These are phyloP conservation scores for Notiomystis cincta DNA, from an alignment of 2,113 vertebrate genomes.

Conservation along the genomic window DNA sequence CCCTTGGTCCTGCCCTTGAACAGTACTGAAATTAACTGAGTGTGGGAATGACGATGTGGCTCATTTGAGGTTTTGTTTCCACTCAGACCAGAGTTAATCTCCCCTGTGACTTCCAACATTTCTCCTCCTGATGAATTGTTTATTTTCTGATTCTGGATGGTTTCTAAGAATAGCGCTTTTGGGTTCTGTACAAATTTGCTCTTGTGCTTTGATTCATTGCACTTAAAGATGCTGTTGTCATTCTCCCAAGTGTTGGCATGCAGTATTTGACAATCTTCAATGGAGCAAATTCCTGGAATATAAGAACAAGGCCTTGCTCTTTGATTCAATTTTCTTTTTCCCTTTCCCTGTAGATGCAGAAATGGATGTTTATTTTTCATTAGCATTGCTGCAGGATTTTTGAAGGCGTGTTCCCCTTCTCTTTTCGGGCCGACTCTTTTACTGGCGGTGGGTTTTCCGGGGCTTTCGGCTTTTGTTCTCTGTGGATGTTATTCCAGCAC, in stretches of 20 bases:
- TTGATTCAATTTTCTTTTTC: neutral
- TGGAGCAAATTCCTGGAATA: conserved; percentile 34
- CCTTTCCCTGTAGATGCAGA: neutral
- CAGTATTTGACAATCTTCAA: conserved; percentile 28
- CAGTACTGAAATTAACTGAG: neutral
- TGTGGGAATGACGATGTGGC: neutral
- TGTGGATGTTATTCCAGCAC: neutral
- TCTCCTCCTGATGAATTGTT: conserved; percentile 35
- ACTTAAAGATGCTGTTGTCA: neutral
- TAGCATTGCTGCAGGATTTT: neutral
- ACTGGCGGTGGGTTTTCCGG: neutral
- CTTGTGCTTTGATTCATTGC: conserved; percentile 40
- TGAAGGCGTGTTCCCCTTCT: neutral
- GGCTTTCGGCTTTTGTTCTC: neutral
- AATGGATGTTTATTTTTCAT: conserved; percentile 39
- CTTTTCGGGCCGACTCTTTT: neutral
- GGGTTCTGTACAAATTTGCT: neutral
- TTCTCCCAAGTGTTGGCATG: conserved; percentile 30
- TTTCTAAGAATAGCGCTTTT: conserved; percentile 50
- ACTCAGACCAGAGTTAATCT: conserved; percentile 19
- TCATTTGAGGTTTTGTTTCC: conserved; percentile 38
- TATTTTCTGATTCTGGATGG: conserved; percentile 26
- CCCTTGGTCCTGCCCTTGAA: neutral
- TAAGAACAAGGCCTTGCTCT: neutral
- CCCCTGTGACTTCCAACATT: neutral